Percentiles rank a stretch among this genome's conserved stretches.
phyloP scores from a whole-genome alignment of 2,888 invertebrate species.

The Perithous albicinctus region DNA sequence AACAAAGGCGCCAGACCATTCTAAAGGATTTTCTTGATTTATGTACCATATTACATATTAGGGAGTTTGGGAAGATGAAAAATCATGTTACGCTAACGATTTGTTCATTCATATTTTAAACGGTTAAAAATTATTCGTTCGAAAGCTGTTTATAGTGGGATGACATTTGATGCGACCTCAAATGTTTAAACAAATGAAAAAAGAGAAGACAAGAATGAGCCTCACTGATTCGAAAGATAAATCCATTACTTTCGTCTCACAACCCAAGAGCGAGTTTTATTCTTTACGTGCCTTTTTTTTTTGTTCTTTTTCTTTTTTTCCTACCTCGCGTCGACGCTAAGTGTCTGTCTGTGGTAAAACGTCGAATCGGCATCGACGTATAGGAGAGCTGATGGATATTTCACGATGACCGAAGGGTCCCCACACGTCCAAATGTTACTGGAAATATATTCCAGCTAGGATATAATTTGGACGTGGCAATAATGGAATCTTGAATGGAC shows the following conservation, averaged over 20 bases:
- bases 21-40: no score
- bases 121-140: no score
- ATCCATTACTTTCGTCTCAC: constrained; percentile 13
- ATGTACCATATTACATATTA: no score
- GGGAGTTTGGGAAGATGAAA: no score
- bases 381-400: constrained; percentile 46
- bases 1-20: not conserved
- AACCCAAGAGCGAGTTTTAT: not conserved
- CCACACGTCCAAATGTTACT: constrained; percentile 31
- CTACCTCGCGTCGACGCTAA: not conserved
- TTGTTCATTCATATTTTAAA: no score
- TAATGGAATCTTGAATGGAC: constrained; percentile 50
- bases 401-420: constrained; percentile 45
- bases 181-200: no score
- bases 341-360: constrained; percentile 9
- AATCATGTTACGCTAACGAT: no score
- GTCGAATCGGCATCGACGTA: constrained; percentile 22
- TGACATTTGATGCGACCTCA: no score
- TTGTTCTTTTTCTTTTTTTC: constrained; percentile 4
- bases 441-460: constrained; percentile 3
- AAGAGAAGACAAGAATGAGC: not conserved
- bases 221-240: not conserved
- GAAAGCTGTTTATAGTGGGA: no score
- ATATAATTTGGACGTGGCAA: constrained; percentile 41
- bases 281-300: no score